phyloP scores from a whole-genome alignment of 2,888 invertebrate genomes.

The Netelia fuscicornis region DNA sequence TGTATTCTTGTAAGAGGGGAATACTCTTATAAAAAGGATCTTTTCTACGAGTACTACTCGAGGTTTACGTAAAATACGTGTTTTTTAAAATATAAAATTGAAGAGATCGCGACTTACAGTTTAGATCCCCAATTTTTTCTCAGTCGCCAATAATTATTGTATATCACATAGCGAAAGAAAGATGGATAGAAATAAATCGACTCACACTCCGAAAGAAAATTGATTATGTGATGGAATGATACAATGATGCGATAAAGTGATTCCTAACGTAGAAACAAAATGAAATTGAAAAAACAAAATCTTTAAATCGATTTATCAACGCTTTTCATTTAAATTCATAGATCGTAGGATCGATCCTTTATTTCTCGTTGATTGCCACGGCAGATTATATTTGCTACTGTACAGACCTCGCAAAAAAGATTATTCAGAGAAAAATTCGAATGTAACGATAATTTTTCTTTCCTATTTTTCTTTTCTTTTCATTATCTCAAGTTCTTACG shows the following conservation, averaged over 20 bases:
- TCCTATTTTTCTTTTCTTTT: slow-evolving; percentile 2
- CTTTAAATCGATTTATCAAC: background rate
- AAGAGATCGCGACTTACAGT: slow-evolving; percentile 20
- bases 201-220: background rate
- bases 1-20: slow-evolving; percentile 24
- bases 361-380: slow-evolving; percentile 49
- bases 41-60: slow-evolving; percentile 50
- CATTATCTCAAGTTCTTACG: background rate
- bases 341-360: background rate
- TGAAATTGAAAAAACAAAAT: background rate
- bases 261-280: background rate
- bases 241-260: background rate
- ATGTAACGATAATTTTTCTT: slow-evolving; percentile 10
- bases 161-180: slow-evolving; percentile 50
- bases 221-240: background rate
- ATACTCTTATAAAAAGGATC: slow-evolving; percentile 63
- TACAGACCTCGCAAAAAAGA: slow-evolving; percentile 38
- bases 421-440: slow-evolving; percentile 33
- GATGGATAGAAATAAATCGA: background rate
- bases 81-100: slow-evolving; percentile 59
- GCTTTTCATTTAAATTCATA: background rate
- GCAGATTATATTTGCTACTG: slow-evolving; percentile 32
- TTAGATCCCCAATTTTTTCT: background rate
- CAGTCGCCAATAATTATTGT: slow-evolving; percentile 54
- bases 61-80: slow-evolving; percentile 55